Conservation (phyloP, 2,888 invertebrate genomes). For the Homarus gammarus region DNA sequence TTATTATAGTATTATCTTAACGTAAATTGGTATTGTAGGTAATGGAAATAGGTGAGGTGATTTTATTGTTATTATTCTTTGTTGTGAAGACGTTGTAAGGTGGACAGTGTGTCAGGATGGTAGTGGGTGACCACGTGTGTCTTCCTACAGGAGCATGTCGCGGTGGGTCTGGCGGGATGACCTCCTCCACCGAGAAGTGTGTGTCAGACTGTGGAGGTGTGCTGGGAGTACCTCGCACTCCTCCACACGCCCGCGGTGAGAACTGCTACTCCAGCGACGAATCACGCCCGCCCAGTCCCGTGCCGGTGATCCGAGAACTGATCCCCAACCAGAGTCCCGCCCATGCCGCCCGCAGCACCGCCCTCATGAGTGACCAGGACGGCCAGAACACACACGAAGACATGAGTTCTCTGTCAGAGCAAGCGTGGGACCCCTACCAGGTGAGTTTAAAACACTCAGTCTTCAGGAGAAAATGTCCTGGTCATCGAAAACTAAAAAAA, state of each 20-base stretch:
- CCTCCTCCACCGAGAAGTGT: conserved; percentile 73
- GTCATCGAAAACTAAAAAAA: background rate
- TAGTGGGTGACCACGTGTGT: background rate
- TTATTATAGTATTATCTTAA: too few species aligned
- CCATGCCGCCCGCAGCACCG: conserved; percentile 77
- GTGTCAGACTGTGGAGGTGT: conserved; percentile 71
- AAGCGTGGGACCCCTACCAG: conserved; percentile 97
- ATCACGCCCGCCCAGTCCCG: conserved; percentile 60
- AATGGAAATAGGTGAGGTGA: too few species aligned
- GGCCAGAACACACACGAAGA: conserved; percentile 80
- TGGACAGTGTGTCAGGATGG: background rate
- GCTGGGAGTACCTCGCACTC: conserved; percentile 48
- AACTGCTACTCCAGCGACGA: conserved; percentile 54
- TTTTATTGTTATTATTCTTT: too few species aligned
- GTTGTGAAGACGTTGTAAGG: too few species aligned
- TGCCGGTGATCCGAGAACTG: conserved; percentile 27
- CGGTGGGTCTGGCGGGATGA: conserved; percentile 62
- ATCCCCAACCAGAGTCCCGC: conserved; percentile 57
- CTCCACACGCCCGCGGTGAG: conserved; percentile 25
- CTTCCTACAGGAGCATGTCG: conserved; percentile 45
- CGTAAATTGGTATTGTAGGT: too few species aligned
- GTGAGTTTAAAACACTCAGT: conserved; percentile 79
- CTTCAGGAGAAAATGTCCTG: background rate
- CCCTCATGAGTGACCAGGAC: conserved; percentile 78
- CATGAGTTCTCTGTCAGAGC: conserved; percentile 91